Percentiles rank a stretch among this genome's conserved stretches.
These are phyloP conservation scores for Epirrita christyi DNA, from an alignment of 2,888 invertebrate genomes.

Conservation along the genomic window DNA sequence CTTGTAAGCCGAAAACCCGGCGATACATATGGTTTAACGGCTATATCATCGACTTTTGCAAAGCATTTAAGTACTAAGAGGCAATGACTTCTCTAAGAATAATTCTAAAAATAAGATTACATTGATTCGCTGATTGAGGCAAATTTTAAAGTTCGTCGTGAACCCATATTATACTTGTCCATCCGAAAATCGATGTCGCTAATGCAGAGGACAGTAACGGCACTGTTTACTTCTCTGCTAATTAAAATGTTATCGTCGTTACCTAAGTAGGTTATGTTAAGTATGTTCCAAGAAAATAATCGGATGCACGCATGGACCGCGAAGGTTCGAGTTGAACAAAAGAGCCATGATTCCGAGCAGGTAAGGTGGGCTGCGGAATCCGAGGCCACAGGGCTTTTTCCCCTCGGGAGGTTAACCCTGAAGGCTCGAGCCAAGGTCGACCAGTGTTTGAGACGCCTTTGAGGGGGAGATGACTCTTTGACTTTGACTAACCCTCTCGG, in stretches of 20 bases:
- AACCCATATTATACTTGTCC: not conserved
- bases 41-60: constrained; percentile 18
- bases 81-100: constrained; percentile 23
- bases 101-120: constrained; percentile 1
- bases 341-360: constrained; percentile 55
- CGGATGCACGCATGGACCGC: constrained; percentile 27
- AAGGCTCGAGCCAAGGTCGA: constrained; percentile 67
- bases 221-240: not conserved
- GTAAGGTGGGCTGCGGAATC: constrained; percentile 62
- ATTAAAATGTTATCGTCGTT: constrained; percentile 1
- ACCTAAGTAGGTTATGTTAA: constrained; percentile 3
- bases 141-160: not conserved
- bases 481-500: constrained; percentile 71
- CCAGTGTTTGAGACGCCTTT: constrained; percentile 67
- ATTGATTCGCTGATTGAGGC: not conserved
- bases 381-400: constrained; percentile 63
- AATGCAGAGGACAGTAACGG: not conserved
- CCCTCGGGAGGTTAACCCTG: constrained; percentile 71
- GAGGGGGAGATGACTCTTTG: constrained; percentile 69
- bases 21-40: constrained; percentile 35
- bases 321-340: constrained; percentile 52
- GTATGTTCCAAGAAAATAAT: constrained; percentile 39
- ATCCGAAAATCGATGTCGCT: not conserved
- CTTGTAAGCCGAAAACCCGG: constrained; percentile 17
- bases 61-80: constrained; percentile 11